Base-by-base conservation (phyloP, 2,797 vertebrate species). In the Melanotaenia nigrans region DNA sequence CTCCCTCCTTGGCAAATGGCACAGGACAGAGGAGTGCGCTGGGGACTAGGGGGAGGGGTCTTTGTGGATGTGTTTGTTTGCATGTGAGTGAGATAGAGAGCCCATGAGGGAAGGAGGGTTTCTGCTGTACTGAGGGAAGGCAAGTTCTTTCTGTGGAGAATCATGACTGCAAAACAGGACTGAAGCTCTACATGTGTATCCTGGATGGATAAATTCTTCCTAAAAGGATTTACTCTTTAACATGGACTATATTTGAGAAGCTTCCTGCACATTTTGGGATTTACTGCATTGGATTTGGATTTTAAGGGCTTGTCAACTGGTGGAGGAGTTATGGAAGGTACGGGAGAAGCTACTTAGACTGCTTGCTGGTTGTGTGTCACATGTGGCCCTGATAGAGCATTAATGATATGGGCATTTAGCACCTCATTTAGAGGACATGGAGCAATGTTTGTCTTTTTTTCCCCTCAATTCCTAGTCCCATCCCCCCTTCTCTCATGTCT, bases 1-100 rank as follows among this genome's bases (percentile, higher is more conserved):
- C 86, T 79, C 89, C 95, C 89, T 94, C 93, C 90, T 95, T 95
- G 96, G 95, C 98, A 99, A 99, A 99, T 99, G 97, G 97, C 95
- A 91, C 84, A 93, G 93, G 95, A 96, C 94, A 93, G 95, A 94
- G 96, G 95, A 96, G 95, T 94, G 94, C 94, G 91, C 79, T 87
- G 91, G 80, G 92, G 76, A 75, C 79, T 75, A 80, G 87, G 90
- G 88, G 92, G 91, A 89, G 90, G 92, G 81, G 71, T 78, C 33
- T 86, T 18, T 76, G 73, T 71, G 63, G 77, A 36, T 85, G 81
- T 88, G 83, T 87, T 81, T 92, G 90, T 87, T 85, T 90, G 87
- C 75, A 78, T 82, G 86, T 71, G 79, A 80, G 88, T 42, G 87
- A 78, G 85, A 72, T 87, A 84, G 87, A 93, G 89, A 77, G 89